Evolutionary conservation across 1,140 invertebrate species (phyloP).

Genomic region (Caenorhabditis latens): DNA sequence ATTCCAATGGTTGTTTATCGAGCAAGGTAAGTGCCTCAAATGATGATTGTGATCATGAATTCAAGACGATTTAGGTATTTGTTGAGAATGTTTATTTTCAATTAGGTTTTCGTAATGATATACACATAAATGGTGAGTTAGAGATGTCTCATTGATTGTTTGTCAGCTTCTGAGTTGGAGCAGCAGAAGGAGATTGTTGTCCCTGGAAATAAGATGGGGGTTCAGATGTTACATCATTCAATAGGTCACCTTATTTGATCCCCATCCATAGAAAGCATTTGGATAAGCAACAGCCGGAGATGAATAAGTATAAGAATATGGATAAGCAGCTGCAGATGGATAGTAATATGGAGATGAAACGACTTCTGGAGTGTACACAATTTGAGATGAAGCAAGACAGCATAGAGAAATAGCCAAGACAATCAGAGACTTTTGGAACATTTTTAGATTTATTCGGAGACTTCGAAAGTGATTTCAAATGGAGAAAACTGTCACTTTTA

Average conservation of each 20-base stretch:
- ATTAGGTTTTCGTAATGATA: neutral
- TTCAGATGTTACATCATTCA: neutral
- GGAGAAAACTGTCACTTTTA: neutral
- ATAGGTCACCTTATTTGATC: constrained; percentile 21
- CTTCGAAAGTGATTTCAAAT: constrained; percentile 1
- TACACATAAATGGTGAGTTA: neutral
- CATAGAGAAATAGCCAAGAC: neutral
- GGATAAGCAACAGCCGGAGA: constrained; percentile 25
- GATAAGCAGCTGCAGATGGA: constrained; percentile 10
- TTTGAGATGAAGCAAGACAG: constrained; percentile 18
- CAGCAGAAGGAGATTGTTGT: constrained; percentile 11
- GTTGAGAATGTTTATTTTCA: neutral
- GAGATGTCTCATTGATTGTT: constrained; percentile 16
- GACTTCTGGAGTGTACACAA: constrained; percentile 25
- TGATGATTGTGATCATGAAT: too few species aligned
- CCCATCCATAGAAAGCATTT: constrained; percentile 35
- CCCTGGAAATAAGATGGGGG: neutral
- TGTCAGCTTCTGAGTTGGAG: constrained; percentile 7
- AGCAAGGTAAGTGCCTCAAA: too few species aligned
- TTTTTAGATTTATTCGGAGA: constrained; percentile 22
- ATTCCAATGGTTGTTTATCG: too few species aligned
- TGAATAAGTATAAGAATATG: constrained; percentile 36
- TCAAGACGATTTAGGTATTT: too few species aligned
- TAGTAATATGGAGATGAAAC: constrained; percentile 28
- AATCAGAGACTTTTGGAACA: constrained; percentile 28